Evolutionary conservation across 2,113 vertebrate species (phyloP).

Genomic region (Oriolus oriolus): DNA sequence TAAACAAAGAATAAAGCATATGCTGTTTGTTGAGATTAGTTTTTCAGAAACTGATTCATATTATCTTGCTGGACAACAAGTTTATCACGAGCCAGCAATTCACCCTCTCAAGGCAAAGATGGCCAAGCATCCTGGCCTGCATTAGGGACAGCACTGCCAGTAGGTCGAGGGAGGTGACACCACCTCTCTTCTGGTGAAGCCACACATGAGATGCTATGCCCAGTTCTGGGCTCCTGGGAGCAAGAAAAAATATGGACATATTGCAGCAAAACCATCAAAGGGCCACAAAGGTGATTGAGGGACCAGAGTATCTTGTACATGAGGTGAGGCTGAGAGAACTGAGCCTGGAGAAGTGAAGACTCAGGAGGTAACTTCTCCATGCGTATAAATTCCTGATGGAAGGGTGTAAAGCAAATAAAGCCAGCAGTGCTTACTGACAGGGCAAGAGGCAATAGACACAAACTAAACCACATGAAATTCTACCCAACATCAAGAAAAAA

Average conservation of each 20-base stretch:
- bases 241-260: not conserved
- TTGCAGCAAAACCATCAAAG: not conserved
- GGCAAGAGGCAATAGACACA: not conserved
- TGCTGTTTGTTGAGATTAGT: not conserved
- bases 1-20: not conserved
- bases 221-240: not conserved
- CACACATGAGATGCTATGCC: not conserved
- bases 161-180: not conserved
- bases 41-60: not conserved
- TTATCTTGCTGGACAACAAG: not conserved
- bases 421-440: not conserved
- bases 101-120: not conserved
- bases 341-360: not conserved
- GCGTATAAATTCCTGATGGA: not conserved
- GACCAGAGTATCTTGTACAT: not conserved
- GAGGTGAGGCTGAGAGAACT: not conserved
- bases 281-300: not conserved
- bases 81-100: not conserved
- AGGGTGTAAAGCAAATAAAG: not conserved
- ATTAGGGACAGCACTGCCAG: not conserved
- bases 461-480: not conserved
- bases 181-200: not conserved
- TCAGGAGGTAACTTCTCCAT: not conserved
- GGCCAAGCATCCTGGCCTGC: not conserved
- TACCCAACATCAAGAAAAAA: not conserved